A percentile compares a stretch with the other conserved stretches of the same genome.
These are phyloP conservation scores for Amphipoea oculea DNA, from an alignment of 2,888 invertebrate species.

Conservation along the genomic window DNA sequence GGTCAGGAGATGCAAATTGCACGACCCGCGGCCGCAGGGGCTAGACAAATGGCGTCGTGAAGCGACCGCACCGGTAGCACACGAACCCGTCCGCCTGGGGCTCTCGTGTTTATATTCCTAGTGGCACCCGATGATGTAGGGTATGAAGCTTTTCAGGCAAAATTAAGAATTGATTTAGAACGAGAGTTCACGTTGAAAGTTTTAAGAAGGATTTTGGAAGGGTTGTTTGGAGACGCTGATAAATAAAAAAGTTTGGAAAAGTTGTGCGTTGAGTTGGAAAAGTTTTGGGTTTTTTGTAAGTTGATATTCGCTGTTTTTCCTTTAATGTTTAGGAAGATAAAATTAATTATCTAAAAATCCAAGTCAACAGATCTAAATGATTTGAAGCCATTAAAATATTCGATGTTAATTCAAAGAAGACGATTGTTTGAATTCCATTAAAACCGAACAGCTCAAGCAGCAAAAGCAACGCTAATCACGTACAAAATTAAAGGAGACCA, in stretches of 20 bases:
- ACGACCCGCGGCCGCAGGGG: constrained; percentile 79
- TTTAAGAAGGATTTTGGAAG: constrained; percentile 23
- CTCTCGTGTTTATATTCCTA: constrained; percentile 62
- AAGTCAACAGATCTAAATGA: neutral
- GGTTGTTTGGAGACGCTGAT: constrained; percentile 40
- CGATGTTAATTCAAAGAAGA: constrained; percentile 7
- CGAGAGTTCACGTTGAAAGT: constrained; percentile 22
- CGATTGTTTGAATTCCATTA: constrained; percentile 14
- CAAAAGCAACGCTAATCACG: constrained; percentile 61
- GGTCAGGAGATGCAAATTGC: constrained; percentile 87
- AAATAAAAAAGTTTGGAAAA: constrained; percentile 47
- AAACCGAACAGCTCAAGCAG: constrained; percentile 17
- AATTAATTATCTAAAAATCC: neutral
- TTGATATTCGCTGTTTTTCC: constrained; percentile 9
- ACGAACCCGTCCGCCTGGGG: constrained; percentile 76
- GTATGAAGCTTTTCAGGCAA: constrained; percentile 52
- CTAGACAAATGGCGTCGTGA: constrained; percentile 88
- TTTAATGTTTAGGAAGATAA: constrained; percentile 12
- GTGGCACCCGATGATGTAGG: constrained; percentile 60
- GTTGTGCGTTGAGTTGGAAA: constrained; percentile 21
- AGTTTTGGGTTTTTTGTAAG: constrained; percentile 38
- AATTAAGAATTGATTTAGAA: constrained; percentile 59
- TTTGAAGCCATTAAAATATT: neutral
- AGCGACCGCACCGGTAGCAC: constrained; percentile 88
- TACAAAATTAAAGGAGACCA: constrained; percentile 70